These are phyloP conservation scores for Triplophysa tibetana DNA, from an alignment of 2,113 vertebrate species.

Conservation along the genomic window DNA sequence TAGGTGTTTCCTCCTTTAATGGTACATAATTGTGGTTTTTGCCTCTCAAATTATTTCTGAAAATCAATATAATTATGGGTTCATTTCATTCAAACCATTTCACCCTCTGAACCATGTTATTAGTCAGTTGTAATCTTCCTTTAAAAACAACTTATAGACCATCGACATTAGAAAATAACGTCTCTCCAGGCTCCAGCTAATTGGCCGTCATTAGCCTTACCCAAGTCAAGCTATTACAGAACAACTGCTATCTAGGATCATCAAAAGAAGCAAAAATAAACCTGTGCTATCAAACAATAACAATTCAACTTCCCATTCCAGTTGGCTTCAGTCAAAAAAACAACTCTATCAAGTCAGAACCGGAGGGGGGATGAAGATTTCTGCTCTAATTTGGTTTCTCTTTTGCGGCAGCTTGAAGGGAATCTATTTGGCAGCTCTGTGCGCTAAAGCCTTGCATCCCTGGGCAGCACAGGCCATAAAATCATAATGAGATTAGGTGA, in stretches of 20 bases:
- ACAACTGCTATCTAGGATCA: slow-evolving; percentile 45
- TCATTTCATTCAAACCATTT: slow-evolving; percentile 31
- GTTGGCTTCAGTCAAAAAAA: slow-evolving; percentile 34
- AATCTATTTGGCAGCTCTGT: slow-evolving; percentile 52
- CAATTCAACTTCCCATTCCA: background rate
- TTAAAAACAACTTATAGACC: slow-evolving; percentile 37
- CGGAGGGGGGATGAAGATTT: slow-evolving; percentile 17
- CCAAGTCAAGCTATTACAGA: slow-evolving; percentile 40
- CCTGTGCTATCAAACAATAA: background rate
- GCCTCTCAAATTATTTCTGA: background rate
- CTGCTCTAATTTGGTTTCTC: slow-evolving; percentile 24
- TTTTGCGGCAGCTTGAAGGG: slow-evolving; percentile 14
- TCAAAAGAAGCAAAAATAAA: slow-evolving; percentile 6
- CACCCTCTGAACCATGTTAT: slow-evolving; percentile 18
- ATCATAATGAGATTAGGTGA: slow-evolving; percentile 62
- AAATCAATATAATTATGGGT: slow-evolving; percentile 26
- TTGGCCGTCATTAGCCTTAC: slow-evolving; percentile 54
- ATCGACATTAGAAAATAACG: slow-evolving; percentile 51
- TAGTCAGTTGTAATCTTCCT: slow-evolving; percentile 33
- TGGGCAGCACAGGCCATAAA: slow-evolving; percentile 55
- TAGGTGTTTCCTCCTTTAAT: background rate
- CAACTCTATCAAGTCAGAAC: slow-evolving; percentile 40
- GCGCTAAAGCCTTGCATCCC: slow-evolving; percentile 48
- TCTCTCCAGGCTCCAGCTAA: slow-evolving; percentile 46
- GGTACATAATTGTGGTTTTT: background rate